Evolutionary conservation across 2,113 vertebrate species (phyloP).

Genomic region (Leucoraja erinaceus): DNA sequence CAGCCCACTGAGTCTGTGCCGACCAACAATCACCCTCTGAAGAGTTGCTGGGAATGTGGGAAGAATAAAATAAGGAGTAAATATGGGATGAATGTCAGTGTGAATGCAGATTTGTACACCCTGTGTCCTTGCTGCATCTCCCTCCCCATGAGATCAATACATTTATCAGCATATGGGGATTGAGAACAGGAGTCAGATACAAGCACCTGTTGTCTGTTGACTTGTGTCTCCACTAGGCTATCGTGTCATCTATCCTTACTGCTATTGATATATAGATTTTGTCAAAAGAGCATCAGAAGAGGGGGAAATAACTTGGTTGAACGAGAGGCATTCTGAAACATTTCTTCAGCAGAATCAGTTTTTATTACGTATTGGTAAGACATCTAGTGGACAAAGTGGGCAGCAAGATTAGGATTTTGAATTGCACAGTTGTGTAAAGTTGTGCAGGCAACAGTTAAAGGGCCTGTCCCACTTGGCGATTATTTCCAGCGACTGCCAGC

Average conservation of each 20-base stretch:
- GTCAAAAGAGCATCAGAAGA: too few species aligned
- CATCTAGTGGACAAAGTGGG: conserved; percentile 23
- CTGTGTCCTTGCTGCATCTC: too few species aligned
- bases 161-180: not conserved
- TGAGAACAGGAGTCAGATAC: not conserved
- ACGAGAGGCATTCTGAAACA: not conserved
- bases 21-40: too few species aligned
- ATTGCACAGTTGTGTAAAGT: not conserved
- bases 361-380: conserved; percentile 34
- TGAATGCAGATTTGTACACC: too few species aligned
- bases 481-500: too few species aligned
- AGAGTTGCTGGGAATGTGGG: too few species aligned
- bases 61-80: too few species aligned
- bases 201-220: not conserved
- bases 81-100: too few species aligned
- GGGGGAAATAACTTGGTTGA: not conserved
- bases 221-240: not conserved
- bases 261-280: not conserved
- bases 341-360: not conserved
- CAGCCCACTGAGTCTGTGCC: too few species aligned
- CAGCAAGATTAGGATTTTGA: conserved; percentile 7
- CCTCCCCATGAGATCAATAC: too few species aligned
- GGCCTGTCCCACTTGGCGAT: too few species aligned
- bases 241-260: not conserved
- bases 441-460: not conserved